A percentile compares a stretch with the other conserved stretches of the same genome.
These are phyloP conservation scores for Sylvia atricapilla DNA, from an alignment of 2,113 vertebrate species.

Conservation along the genomic window DNA sequence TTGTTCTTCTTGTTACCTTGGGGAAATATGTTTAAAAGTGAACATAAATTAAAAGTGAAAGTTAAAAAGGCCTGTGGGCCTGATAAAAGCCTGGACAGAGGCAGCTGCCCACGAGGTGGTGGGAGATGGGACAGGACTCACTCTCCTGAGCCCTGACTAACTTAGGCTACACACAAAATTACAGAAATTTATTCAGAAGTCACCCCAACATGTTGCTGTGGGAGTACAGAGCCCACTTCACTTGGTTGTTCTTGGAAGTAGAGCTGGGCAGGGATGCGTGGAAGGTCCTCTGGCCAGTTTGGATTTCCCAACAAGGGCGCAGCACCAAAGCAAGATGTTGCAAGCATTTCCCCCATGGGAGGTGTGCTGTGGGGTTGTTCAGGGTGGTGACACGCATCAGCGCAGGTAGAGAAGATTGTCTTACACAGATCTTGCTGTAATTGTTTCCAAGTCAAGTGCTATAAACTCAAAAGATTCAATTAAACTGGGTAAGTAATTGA, in stretches of 20 bases:
- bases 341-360: background rate
- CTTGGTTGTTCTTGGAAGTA: rapidly evolving
- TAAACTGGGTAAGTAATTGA: background rate
- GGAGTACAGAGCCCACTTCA: background rate
- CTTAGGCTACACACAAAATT: rapidly evolving
- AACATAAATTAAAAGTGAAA: background rate
- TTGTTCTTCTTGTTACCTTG: background rate
- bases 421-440: background rate
- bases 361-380: background rate
- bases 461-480: background rate
- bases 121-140: background rate
- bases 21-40: background rate
- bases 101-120: rapidly evolving
- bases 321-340: background rate
- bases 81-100: background rate
- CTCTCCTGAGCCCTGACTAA: background rate
- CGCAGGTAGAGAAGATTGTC: background rate
- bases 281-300: background rate
- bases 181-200: background rate
- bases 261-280: background rate
- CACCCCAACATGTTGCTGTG: rapidly evolving
- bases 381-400: background rate
- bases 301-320: rapidly evolving
- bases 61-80: background rate
- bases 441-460: background rate